Percentiles rank a stretch among this genome's conserved stretches.
Conservation (phyloP, 2,113 vertebrate genomes). For the Sinosuthora webbiana region DNA sequence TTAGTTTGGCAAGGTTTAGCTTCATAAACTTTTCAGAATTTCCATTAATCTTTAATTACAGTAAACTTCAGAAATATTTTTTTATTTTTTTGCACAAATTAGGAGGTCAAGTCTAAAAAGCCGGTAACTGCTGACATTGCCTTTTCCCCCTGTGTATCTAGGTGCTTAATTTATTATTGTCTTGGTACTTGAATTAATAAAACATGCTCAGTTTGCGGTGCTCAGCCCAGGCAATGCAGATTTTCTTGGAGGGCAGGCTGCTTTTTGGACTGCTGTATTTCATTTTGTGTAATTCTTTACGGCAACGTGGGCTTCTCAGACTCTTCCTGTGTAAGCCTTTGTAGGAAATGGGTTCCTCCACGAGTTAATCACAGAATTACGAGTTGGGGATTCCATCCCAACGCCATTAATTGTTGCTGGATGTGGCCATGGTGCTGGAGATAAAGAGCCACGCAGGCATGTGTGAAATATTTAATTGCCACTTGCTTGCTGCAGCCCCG, state of each 20-base stretch:
- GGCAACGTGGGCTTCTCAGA: neutral
- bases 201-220: neutral
- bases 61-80: neutral
- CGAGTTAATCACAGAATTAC: neutral
- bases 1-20: neutral
- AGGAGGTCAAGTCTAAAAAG: neutral
- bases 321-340: neutral
- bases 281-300: neutral
- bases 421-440: neutral
- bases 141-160: neutral
- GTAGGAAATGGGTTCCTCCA: neutral
- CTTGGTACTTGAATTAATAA: neutral
- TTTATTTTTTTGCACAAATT: neutral
- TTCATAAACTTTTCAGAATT: neutral
- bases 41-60: neutral
- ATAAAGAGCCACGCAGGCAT: neutral
- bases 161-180: constrained; percentile 11
- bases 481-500: neutral
- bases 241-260: neutral
- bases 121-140: neutral
- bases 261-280: neutral
- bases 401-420: neutral
- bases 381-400: neutral
- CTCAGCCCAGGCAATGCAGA: neutral
- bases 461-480: constrained; percentile 52